phyloP scores from a whole-genome alignment of 2,888 invertebrate genomes.

The Metallyticus violacea region DNA sequence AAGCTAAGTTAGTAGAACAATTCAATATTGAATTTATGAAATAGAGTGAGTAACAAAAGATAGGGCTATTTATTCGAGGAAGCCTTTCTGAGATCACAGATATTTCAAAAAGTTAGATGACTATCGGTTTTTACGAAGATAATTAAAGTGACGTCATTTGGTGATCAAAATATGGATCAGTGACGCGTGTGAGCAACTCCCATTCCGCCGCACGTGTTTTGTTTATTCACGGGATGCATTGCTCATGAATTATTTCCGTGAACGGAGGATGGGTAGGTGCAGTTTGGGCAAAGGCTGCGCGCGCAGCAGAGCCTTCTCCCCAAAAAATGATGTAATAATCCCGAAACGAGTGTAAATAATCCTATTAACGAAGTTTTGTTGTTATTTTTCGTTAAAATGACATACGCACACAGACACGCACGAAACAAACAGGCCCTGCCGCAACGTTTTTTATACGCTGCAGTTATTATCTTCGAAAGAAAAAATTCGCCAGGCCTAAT shows the following conservation, averaged over 20 bases:
- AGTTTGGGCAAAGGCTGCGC: background rate
- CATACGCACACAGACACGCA: background rate
- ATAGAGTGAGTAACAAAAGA: too few species aligned
- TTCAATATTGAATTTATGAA: too few species aligned
- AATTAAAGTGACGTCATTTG: background rate
- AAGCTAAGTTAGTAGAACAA: too few species aligned
- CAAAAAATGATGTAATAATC: background rate
- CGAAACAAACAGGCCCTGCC: background rate
- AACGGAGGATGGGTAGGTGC: background rate
- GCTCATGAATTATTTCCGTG: background rate
- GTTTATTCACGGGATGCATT: background rate
- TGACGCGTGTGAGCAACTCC: background rate
- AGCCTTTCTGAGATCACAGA: background rate
- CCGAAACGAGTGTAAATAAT: background rate
- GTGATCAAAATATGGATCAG: background rate
- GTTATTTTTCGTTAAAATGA: background rate
- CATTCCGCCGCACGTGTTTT: background rate
- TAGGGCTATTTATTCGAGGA: too few species aligned
- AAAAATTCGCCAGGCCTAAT: background rate
- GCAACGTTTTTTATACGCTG: background rate
- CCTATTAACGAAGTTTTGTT: background rate
- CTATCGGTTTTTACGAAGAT: too few species aligned
- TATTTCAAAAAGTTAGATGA: background rate
- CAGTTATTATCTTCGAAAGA: background rate
- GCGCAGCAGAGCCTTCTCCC: background rate